These are phyloP conservation scores for Opisthocomus hoazin DNA, from an alignment of 2,113 vertebrate genomes.

Conservation along the genomic window DNA sequence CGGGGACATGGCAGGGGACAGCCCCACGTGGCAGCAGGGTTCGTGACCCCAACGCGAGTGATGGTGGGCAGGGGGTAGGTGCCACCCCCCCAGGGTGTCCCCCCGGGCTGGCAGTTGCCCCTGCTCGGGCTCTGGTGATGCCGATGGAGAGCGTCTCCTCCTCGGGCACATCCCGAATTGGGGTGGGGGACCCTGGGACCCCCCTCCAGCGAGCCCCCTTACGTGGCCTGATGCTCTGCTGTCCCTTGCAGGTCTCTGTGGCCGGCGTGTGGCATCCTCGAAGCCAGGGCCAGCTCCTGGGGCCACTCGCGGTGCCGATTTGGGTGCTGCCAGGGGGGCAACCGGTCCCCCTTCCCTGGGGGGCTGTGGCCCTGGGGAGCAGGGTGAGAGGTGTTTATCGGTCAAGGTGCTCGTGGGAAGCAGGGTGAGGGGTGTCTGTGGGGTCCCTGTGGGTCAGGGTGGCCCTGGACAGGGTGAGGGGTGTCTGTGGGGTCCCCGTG, in stretches of 20 bases:
- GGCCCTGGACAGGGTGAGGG: background rate
- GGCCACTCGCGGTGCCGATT: background rate
- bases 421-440: background rate
- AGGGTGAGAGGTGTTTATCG: accelerated
- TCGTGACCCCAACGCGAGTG: accelerated
- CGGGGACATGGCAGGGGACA: background rate
- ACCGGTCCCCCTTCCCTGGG: background rate
- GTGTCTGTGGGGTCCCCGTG: no score
- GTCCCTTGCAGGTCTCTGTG: background rate
- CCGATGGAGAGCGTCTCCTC: background rate
- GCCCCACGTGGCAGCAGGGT: no score
- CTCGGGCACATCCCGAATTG: accelerated
- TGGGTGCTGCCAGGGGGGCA: background rate
- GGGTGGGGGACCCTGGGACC: background rate
- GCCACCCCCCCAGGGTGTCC: background rate
- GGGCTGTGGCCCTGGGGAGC: background rate
- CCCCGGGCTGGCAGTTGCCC: background rate
- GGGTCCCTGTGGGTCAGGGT: background rate
- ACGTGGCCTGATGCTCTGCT: background rate
- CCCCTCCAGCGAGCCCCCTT: accelerated
- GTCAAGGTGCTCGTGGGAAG: accelerated
- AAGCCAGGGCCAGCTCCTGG: background rate
- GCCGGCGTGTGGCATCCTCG: accelerated
- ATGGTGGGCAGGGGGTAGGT: background rate
- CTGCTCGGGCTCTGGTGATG: accelerated